phyloP scores from a whole-genome alignment of 2,113 vertebrate genomes.

The Odontesthes bonariensis region DNA sequence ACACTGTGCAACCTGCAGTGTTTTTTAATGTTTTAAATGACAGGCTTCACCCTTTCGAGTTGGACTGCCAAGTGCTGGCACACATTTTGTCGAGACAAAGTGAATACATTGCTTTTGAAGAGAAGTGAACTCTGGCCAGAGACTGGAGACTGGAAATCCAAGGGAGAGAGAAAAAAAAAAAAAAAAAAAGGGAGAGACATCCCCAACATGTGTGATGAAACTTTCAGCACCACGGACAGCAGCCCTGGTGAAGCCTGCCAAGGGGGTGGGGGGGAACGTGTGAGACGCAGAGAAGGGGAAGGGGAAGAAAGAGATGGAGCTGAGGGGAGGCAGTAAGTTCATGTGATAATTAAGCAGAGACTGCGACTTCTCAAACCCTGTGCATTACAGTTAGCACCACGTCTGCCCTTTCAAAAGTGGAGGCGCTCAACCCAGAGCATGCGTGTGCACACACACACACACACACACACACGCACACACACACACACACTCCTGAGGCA shows the following conservation, averaged over 20 bases:
- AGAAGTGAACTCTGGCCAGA: slow-evolving; percentile 44
- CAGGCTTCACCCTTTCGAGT: slow-evolving; percentile 60
- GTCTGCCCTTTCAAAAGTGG: slow-evolving; percentile 45
- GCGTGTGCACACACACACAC: slow-evolving; percentile 3
- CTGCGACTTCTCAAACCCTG: slow-evolving; percentile 31
- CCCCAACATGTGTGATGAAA: slow-evolving; percentile 71
- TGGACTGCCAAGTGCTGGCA: slow-evolving; percentile 57
- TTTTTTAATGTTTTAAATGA: slow-evolving; percentile 68
- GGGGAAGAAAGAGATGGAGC: slow-evolving; percentile 12
- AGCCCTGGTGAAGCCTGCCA: slow-evolving; percentile 36
- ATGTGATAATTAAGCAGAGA: slow-evolving; percentile 70
- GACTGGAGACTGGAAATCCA: slow-evolving; percentile 56
- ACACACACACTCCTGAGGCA: slow-evolving; percentile 44
- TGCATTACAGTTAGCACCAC: slow-evolving; percentile 43
- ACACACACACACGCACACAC: slow-evolving; percentile 4
- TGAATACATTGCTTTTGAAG: slow-evolving; percentile 74
- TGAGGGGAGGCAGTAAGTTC: slow-evolving; percentile 46
- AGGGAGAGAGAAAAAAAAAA: slow-evolving; percentile 40
- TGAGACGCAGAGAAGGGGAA: neutral
- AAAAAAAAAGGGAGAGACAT: slow-evolving; percentile 28
- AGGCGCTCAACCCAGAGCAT: slow-evolving; percentile 36
- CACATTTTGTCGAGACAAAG: slow-evolving; percentile 68
- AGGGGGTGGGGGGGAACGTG: neutral
- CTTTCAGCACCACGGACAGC: slow-evolving; percentile 84
- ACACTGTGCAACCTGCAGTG: slow-evolving; percentile 57